Base-by-base conservation (phyloP, 2,888 invertebrate genomes). In the Anticlea derivata region DNA sequence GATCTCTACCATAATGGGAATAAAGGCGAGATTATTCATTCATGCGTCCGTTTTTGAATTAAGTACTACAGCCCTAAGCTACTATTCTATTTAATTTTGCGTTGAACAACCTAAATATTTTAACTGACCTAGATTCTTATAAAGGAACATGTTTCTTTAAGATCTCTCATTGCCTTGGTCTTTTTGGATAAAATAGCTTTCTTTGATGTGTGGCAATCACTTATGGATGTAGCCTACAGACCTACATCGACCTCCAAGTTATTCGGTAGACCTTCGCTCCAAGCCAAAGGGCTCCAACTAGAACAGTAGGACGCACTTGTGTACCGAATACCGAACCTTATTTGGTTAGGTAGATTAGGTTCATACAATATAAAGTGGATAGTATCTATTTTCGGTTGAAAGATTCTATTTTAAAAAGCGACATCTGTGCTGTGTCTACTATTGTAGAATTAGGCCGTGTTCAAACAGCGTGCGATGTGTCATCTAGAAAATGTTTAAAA, bases 11-110 rank as follows among this genome's bases (percentile, higher is more conserved):
- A 3, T 3, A 35, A 29, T 29, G 13, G 7, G 0, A 30, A 46
- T 68, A 71, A 44, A 50, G 50, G 30, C 26, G 5, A 6, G 29
- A 44, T 58, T 50, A 60, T 20, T 43, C 10, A 11, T 50, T 47
- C 7, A 27, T 11, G 39, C 8, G 41, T 45, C 35, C 52, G 35
- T 56, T 30, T 56, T 50, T 54, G 52, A 46, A 48, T 35, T 50
- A 51, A 49, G 39, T 35, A 33, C 57, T 66, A 68, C 65, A 64
- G 13, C 46, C 31, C 53, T 60, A 45, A 55, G 61, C 58, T 71
- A 63, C 59, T 62, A 63, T 65, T 63, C 50, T 57, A 49, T 66
- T 62, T 60, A 55, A 57, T 63, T 66, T 65, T 61, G 46, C 63
- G 47, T 58, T 55, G 44, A 35, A 35, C 20, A 40, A 53, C 57